Percentiles rank a stretch among this genome's conserved stretches.
phyloP scores from a whole-genome alignment of 2,888 invertebrate species.

The Gymnocheta viridis region DNA sequence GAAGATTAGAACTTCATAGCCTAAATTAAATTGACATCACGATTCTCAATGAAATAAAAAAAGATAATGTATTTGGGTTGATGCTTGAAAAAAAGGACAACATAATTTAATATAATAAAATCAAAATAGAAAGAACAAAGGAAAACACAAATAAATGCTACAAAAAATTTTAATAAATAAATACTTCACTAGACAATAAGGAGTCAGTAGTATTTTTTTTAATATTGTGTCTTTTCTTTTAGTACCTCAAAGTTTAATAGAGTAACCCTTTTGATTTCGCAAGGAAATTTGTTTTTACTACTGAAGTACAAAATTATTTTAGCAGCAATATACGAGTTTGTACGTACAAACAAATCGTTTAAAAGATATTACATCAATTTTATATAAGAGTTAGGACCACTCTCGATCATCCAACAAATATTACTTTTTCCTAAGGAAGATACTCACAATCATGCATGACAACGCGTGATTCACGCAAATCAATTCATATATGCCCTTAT shows the following conservation, averaged over 20 bases:
- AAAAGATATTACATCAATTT: too few species aligned
- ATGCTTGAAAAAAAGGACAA: conserved; percentile 63
- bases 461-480: too few species aligned
- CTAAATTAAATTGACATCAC: conserved; percentile 61
- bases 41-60: conserved; percentile 56
- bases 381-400: too few species aligned
- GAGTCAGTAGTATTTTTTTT: conserved; percentile 57
- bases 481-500: too few species aligned
- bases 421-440: too few species aligned
- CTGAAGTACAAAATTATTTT: neutral
- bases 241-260: neutral
- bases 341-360: too few species aligned
- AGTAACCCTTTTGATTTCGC: neutral
- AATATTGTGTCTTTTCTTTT: conserved; percentile 41
- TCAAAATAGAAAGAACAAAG: conserved; percentile 1
- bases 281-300: conserved; percentile 12
- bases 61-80: conserved; percentile 55
- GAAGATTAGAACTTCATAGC: conserved; percentile 4
- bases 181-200: conserved; percentile 59
- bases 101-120: conserved; percentile 19
- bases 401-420: too few species aligned
- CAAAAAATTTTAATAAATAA: conserved; percentile 49
- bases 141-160: conserved; percentile 44
- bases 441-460: too few species aligned
- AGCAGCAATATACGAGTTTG: neutral